Evolutionary conservation across 2,113 vertebrate genomes (phyloP), one percentile per base, ranked within the genome.

Genomic region (Conger conger): DNA sequence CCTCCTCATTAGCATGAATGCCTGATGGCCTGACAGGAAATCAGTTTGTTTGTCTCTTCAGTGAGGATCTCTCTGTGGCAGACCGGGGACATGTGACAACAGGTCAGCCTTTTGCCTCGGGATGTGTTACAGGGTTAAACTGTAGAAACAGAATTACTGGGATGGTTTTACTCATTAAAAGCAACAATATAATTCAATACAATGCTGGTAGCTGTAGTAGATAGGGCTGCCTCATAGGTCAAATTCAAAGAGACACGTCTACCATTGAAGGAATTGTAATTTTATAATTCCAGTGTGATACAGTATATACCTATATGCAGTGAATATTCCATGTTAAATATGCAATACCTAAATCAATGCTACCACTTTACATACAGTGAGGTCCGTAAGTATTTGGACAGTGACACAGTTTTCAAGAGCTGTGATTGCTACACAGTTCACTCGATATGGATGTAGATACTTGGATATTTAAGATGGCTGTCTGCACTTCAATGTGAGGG

Each of bases 41-140:
- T 96, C 95, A 95, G 95, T 95, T 95, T 96, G 94, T 95, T 96
- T 96, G 95, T 96, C 95, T 96, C 94, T 94, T 96, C 95, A 95
- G 94, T 94, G 94, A 92, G 93, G 94, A 94, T 95, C 93, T 95
- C 93, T 94, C 94, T 96, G 94, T 95, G 94, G 94, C 94, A 94
- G 94, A 89, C 93, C 94, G 91, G 91, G 95, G 92, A 94, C 95
- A 95, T 95, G 95, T 96, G 95, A 96, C 94, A n/a, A 93, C 92
- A 89, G 92, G 94, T 95, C 95, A 94, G 94, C 95, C 94, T 95
- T 94, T 94, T 27, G 45, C 36, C 45, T 82, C 57, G 73, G 23
- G 27, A 63, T 40, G 57, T 23, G 20, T 36, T 60, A 20, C 27
- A 53, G 50, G 37, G 79, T 40, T 80, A n/a, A 45, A 36, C 9